Conservation (phyloP, 1,140 invertebrate species). For the Drosophila mayri region DNA sequence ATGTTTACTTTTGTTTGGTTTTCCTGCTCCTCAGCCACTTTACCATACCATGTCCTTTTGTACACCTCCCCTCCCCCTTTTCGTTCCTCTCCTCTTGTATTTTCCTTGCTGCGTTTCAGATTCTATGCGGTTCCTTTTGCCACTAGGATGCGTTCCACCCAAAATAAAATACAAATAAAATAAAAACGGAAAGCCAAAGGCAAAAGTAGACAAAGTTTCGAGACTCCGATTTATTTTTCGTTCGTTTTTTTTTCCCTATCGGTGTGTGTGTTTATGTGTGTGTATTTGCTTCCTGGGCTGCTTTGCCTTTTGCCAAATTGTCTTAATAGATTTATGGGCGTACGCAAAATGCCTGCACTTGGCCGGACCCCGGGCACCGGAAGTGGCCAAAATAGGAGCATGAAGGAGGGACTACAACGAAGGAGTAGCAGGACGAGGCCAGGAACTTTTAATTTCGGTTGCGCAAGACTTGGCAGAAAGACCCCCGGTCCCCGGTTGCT, state of each 20-base stretch:
- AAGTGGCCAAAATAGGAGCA: slow-evolving; percentile 23
- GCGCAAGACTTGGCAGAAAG: slow-evolving; percentile 44
- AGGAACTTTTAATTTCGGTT: slow-evolving; percentile 74
- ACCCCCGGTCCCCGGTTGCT: neutral
- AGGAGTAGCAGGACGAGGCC: slow-evolving; percentile 1
- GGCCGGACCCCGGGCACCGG: slow-evolving; percentile 47
- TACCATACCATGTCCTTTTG: slow-evolving; percentile 8
- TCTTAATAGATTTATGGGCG: slow-evolving; percentile 81
- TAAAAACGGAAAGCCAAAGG: neutral
- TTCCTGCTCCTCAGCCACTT: slow-evolving; percentile 4
- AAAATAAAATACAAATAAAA: slow-evolving; percentile 42
- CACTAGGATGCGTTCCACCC: slow-evolving; percentile 25
- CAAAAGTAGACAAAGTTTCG: slow-evolving; percentile 39
- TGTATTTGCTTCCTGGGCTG: slow-evolving; percentile 26
- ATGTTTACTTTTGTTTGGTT: slow-evolving; percentile 72
- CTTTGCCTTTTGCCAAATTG: slow-evolving; percentile 70
- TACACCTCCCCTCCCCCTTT: neutral
- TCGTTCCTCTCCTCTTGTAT: slow-evolving; percentile 20
- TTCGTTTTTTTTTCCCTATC: neutral
- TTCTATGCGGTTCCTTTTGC: slow-evolving; percentile 44
- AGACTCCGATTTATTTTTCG: slow-evolving; percentile 6
- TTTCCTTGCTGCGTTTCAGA: slow-evolving; percentile 56
- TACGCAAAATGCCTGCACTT: slow-evolving; percentile 81
- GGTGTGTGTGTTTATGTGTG: neutral
- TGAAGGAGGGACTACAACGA: neutral